Evolutionary conservation across 2,113 vertebrate genomes (phyloP).

Genomic region (Rallus limicola): DNA sequence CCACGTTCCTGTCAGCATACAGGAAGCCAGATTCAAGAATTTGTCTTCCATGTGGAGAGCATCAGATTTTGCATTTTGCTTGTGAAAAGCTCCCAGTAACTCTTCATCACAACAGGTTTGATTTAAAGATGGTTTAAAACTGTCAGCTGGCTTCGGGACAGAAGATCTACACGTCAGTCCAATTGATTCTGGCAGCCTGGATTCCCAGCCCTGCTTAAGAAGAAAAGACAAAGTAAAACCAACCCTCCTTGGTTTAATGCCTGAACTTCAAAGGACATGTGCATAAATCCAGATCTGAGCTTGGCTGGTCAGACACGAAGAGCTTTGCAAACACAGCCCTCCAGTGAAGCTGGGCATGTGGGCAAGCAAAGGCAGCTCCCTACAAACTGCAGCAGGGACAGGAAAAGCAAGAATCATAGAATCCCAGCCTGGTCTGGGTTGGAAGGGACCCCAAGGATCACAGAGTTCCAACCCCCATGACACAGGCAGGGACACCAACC

Average conservation of each 20-base stretch:
- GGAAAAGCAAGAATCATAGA: neutral
- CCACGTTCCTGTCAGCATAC: neutral
- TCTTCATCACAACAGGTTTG: neutral
- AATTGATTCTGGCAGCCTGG: neutral
- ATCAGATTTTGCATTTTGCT: conserved; percentile 28
- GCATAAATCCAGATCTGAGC: neutral
- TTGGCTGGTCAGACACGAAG: neutral
- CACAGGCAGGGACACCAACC: no score
- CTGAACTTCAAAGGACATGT: neutral
- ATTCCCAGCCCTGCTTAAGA: neutral
- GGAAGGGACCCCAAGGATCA: no score
- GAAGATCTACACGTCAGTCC: neutral
- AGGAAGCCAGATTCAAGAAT: neutral
- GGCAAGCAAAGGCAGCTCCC: neutral
- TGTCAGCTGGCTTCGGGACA: conserved; percentile 21
- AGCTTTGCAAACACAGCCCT: neutral
- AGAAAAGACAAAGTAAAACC: neutral
- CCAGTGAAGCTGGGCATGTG: neutral
- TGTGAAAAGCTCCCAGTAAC: conserved; percentile 7
- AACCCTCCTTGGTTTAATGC: neutral
- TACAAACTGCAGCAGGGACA: neutral
- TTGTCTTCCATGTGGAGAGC: neutral
- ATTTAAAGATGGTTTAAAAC: conserved; percentile 44
- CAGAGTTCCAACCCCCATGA: no score
- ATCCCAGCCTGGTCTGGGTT: no score